Percentiles rank a stretch among this genome's conserved stretches.
phyloP scores from a whole-genome alignment of 2,888 invertebrate genomes.

The Empis livida region DNA sequence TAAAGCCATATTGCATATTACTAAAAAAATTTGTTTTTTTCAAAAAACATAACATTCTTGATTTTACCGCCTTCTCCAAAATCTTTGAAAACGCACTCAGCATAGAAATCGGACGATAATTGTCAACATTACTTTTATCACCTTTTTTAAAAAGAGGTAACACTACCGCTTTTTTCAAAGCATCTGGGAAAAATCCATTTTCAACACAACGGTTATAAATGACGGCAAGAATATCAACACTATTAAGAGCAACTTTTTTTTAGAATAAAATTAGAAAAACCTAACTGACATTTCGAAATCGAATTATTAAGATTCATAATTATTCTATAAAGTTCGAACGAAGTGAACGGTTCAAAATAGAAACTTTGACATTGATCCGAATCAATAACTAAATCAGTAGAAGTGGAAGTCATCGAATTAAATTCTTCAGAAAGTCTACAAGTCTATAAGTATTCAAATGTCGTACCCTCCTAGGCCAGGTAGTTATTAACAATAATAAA shows the following conservation, averaged over 20 bases:
- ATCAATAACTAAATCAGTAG: too few relatives aligned
- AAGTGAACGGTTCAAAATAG: not conserved
- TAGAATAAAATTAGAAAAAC: not conserved
- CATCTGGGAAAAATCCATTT: slow-evolving; percentile 5
- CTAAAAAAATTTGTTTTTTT: not conserved
- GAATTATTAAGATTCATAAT: not conserved
- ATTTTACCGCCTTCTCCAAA: not conserved
- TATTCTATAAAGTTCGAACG: not conserved
- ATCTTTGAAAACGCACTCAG: not conserved
- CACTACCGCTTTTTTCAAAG: slow-evolving; percentile 4
- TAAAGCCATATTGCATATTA: not conserved
- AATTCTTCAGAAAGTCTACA: too few relatives aligned
- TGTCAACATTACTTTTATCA: not conserved
- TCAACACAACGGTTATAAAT: slow-evolving; percentile 7
- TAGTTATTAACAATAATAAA: too few relatives aligned
- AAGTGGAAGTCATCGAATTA: too few relatives aligned
- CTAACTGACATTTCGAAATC: not conserved
- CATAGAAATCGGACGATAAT: slow-evolving; percentile 6
- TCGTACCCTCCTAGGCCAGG: too few relatives aligned
- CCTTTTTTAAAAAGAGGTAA: slow-evolving; percentile 4
- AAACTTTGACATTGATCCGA: too few relatives aligned
- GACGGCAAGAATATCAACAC: not conserved
- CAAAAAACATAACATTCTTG: not conserved
- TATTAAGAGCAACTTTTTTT: not conserved
- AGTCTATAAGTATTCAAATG: too few relatives aligned